phyloP scores from a whole-genome alignment of 2,888 invertebrate genomes.

The Catocala nupta region DNA sequence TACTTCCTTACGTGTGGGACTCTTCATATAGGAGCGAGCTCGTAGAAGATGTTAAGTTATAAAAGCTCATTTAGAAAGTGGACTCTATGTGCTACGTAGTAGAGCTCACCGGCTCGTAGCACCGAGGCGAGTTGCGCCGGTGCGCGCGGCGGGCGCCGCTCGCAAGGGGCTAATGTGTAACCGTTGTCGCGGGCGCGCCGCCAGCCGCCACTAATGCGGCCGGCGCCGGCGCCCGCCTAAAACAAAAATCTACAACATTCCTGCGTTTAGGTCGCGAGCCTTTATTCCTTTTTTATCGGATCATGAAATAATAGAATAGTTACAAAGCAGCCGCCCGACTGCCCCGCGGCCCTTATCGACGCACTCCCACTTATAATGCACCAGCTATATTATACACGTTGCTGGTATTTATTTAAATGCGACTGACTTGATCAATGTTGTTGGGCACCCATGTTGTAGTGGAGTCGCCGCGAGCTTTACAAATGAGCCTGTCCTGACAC shows the following conservation, averaged over 20 bases:
- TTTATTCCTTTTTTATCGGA: slow-evolving; percentile 83
- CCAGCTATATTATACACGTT: slow-evolving; percentile 36
- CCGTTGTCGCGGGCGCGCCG: slow-evolving; percentile 70
- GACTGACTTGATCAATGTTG: slow-evolving; percentile 27
- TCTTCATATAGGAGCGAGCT: slow-evolving; percentile 8
- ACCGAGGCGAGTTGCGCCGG: slow-evolving; percentile 8
- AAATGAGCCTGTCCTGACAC: slow-evolving; percentile 6
- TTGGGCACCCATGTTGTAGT: slow-evolving; percentile 7
- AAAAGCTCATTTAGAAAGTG: slow-evolving; percentile 13
- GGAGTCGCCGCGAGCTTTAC: neutral
- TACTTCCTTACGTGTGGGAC: slow-evolving; percentile 32
- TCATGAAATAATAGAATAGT: slow-evolving; percentile 81
- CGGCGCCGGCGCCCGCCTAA: slow-evolving; percentile 86
- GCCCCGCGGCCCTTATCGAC: slow-evolving; percentile 35
- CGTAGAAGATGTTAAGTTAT: slow-evolving; percentile 25
- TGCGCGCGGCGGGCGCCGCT: slow-evolving; percentile 27
- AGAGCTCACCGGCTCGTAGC: slow-evolving; percentile 15
- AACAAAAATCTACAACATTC: slow-evolving; percentile 81
- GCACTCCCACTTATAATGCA: slow-evolving; percentile 47
- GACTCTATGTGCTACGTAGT: slow-evolving; percentile 1
- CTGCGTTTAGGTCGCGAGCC: slow-evolving; percentile 77
- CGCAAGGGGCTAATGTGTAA: slow-evolving; percentile 78
- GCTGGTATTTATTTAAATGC: slow-evolving; percentile 49
- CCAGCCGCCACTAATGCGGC: slow-evolving; percentile 76
- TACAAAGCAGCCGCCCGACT: slow-evolving; percentile 74